phyloP scores from a whole-genome alignment of 2,113 vertebrate species.

The Phalacrocorax aristotelis region DNA sequence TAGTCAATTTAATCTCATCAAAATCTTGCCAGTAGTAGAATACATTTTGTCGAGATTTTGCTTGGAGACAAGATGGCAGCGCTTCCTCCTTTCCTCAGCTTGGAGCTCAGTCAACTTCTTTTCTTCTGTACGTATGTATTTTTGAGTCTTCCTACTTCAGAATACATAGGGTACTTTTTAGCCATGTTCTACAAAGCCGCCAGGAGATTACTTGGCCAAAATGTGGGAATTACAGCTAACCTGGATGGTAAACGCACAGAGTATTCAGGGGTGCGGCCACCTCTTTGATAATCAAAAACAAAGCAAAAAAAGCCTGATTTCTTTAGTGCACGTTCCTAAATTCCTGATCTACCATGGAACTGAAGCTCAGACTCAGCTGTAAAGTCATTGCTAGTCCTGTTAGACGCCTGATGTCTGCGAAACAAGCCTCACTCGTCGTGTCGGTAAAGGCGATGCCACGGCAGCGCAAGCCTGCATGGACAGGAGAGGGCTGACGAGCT shows the following conservation, averaged over 20 bases:
- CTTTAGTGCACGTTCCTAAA: neutral
- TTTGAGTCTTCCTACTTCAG: neutral
- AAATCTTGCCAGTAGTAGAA: constrained; percentile 68
- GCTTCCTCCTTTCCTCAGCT: constrained; percentile 37
- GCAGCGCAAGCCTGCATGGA: neutral
- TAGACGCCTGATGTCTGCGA: neutral
- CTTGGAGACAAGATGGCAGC: constrained; percentile 62
- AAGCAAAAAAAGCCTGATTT: neutral
- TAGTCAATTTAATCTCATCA: constrained; percentile 69
- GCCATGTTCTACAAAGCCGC: neutral
- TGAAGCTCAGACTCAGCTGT: neutral
- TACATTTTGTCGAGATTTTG: constrained; percentile 61
- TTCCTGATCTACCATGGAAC: neutral
- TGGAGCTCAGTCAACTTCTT: constrained; percentile 25
- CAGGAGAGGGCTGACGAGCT: neutral
- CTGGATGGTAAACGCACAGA: neutral
- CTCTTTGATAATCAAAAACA: neutral
- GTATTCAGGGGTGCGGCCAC: neutral
- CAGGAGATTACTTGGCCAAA: neutral
- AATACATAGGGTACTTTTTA: neutral
- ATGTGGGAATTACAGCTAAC: neutral
- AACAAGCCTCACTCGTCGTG: rapidly evolving
- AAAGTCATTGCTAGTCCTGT: neutral
- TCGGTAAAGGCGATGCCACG: rapidly evolving
- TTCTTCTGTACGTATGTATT: neutral